phyloP scores from a whole-genome alignment of 2,113 vertebrate species.

The Esox niger region DNA sequence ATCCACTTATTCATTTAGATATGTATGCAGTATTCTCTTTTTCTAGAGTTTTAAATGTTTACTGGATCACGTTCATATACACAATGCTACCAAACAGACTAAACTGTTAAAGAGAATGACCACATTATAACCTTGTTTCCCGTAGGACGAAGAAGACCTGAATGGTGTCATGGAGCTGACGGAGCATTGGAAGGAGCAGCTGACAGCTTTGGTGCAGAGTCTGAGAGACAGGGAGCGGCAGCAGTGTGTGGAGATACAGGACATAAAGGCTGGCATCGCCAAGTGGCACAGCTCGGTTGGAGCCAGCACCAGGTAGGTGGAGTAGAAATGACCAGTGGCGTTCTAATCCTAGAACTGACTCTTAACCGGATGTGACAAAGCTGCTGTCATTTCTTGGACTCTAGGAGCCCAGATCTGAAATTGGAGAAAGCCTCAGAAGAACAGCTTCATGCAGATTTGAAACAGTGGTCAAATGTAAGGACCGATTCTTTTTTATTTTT shows the following conservation, averaged over 20 bases:
- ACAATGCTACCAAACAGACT: no score
- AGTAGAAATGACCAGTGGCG: background rate
- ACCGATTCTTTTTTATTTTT: background rate
- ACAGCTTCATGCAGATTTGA: conserved; percentile 55
- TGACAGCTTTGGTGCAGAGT: conserved; percentile 57
- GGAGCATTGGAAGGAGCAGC: conserved; percentile 64
- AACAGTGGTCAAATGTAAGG: conserved; percentile 65
- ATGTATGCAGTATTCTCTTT: no score
- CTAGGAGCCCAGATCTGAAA: conserved; percentile 45
- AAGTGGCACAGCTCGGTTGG: conserved; percentile 65
- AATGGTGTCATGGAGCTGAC: conserved; percentile 64
- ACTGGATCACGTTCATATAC: no score
- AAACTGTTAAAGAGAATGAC: no score
- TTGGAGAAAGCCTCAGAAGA: conserved; percentile 45
- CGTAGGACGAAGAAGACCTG: conserved; percentile 77
- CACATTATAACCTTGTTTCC: background rate
- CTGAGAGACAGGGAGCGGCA: conserved; percentile 62
- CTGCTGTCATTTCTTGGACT: background rate
- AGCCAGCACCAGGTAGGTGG: conserved; percentile 57
- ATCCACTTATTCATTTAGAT: no score
- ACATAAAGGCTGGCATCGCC: conserved; percentile 54
- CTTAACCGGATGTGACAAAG: background rate
- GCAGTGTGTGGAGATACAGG: conserved; percentile 55
- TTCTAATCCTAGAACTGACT: no score
- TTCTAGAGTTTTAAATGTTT: no score